phyloP scores from a whole-genome alignment of 2,888 invertebrate genomes.

The Tipula vernalis region DNA sequence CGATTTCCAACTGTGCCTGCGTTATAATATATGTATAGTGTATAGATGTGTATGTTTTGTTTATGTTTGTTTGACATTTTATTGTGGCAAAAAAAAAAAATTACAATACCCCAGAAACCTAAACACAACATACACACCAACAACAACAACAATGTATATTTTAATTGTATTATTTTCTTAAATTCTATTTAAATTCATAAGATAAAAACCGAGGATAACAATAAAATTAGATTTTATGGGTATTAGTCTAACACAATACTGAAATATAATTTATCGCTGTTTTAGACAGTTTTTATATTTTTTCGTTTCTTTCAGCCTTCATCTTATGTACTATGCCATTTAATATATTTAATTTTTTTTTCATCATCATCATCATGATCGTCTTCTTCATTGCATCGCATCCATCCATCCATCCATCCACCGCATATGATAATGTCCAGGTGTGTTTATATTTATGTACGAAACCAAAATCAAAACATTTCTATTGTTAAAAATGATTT shows the following conservation, averaged over 20 bases:
- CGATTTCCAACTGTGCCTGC: constrained; percentile 1
- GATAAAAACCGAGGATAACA: background rate
- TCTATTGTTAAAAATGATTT: background rate
- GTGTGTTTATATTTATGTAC: background rate
- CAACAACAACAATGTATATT: background rate
- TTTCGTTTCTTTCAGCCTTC: background rate
- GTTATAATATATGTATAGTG: background rate
- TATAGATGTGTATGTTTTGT: background rate
- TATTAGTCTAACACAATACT: background rate
- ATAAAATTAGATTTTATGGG: background rate
- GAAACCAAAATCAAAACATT: background rate
- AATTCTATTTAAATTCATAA: background rate
- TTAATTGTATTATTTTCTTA: background rate
- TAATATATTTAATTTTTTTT: background rate
- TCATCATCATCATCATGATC: background rate
- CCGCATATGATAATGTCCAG: background rate
- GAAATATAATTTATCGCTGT: background rate
- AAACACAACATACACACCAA: background rate
- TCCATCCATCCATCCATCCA: background rate
- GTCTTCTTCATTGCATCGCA: background rate
- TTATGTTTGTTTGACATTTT: constrained; percentile 8
- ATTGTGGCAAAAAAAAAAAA: constrained; percentile 5
- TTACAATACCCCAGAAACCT: background rate
- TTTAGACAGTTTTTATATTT: background rate
- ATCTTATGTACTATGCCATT: background rate